A percentile compares a stretch with the other conserved stretches of the same genome.
phyloP scores from a whole-genome alignment of 2,113 vertebrate genomes.

The Muntiacus muntjak region DNA sequence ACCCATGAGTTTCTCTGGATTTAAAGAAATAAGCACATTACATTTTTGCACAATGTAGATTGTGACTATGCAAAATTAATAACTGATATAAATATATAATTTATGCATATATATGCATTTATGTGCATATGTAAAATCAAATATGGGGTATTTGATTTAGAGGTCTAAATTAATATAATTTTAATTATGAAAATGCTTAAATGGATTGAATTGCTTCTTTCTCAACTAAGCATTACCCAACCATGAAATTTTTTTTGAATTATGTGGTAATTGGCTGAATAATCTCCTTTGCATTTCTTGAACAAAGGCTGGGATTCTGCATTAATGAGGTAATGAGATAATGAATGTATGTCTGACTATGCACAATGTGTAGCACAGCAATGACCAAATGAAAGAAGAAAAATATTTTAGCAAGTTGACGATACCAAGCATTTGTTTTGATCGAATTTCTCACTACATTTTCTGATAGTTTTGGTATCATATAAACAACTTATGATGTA shows the following conservation, averaged over 20 bases:
- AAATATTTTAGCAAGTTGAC: not conserved
- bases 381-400: not conserved
- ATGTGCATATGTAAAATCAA: constrained; percentile 32
- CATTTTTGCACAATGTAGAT: not conserved
- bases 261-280: not conserved
- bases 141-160: not conserved
- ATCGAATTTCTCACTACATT: not conserved
- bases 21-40: constrained; percentile 32
- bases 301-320: not conserved
- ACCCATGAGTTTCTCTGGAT: not conserved
- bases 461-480: not conserved
- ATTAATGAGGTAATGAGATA: not conserved
- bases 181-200: constrained; percentile 51
- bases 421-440: not conserved
- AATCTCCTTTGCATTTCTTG: not conserved
- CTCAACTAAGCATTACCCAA: not conserved
- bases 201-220: not conserved
- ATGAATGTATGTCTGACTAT: not conserved
- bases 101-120: not conserved
- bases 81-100: constrained; percentile 30
- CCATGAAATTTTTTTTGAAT: not conserved
- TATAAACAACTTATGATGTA: not conserved
- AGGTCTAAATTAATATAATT: constrained; percentile 35
- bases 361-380: not conserved
- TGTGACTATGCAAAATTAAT: constrained; percentile 30